Base-by-base conservation (phyloP, 2,797 vertebrate species). In the Denticeps clupeoides region DNA sequence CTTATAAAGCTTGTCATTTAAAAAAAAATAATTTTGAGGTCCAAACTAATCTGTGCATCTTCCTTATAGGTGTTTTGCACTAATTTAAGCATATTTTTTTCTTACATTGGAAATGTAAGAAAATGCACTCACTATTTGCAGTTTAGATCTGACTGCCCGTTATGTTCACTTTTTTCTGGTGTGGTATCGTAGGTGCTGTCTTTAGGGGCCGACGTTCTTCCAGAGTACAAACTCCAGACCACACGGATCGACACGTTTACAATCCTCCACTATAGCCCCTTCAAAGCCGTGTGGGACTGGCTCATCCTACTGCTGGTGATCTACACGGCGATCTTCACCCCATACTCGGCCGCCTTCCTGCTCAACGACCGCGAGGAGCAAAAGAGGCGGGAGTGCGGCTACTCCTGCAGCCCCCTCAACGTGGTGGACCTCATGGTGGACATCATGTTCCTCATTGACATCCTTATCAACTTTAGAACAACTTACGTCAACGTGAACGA, bases 371-470 rank as follows among this genome's bases (percentile, higher is more conserved):
- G 74, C 28, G 91, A 93, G 75, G 95, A 97, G 69, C 84, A 90
- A 64, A 91, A 89, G 71, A 84, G 91, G 63, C 86, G 89, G 27
- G 81, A 89, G 65, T 99, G 95, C 25, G 94, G 93, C 62, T 99
- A 99, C 71, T 93, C 94, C 49, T 99, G 95, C 81, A 96, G 85
- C 67, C 94, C 95, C 18, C 79, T 99, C 45, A 97, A 97, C 61
- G 87, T 99, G 8, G 92, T 99, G 69, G 95, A 99, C 78, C 82
- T 99, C 71, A 94, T 99, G 29, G 95, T 99, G 84, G 95, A 99
- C 78, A 98, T 98, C 75, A 98, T 99, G 95, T 99, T 99, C 78
- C 96, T 99, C 72, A 96, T 99, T 58, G 93, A 99, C 82, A 99
- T 99, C 75, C 87, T 99, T 56, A 99, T 99, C 72, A 99, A 99